Base-by-base conservation (phyloP, 2,888 invertebrate species). In the Cecidostiba fungosa region DNA sequence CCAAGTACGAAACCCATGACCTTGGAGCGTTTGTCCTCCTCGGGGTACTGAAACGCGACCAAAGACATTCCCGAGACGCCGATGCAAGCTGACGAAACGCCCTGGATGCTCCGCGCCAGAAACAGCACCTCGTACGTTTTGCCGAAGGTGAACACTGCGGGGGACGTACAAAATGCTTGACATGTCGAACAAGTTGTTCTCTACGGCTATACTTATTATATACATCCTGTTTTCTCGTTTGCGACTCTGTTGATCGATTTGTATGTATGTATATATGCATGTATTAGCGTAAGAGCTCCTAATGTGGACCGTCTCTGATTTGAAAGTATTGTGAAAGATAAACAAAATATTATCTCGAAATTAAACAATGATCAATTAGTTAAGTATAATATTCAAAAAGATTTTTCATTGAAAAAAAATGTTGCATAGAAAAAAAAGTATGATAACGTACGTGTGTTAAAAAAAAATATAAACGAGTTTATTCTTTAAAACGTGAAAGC, bases 1-100 rank as follows among this genome's bases (percentile, higher is more conserved):
- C 97, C 97, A 91, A 97, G 95, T 1, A 97, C 96, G 39, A 96
- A 94, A 0, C 97, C 97, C 96, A 98, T 97, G n/a, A 96, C 94
- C 90, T 95, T 95, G 36, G 96, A 95, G 87, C 96, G 93, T 29
- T 94, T 93, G 84, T 93, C 93, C 88, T 95, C 95, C 82, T 95
- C 94, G 0, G 94, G 93, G 82, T 93, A 91, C 86, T 92, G 92
- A n/a, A 90, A 92, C 0, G 97, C 97, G 77, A 97, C 95, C 89
- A 97, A 93, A 88, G 96, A 96, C 97, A 98, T 97, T 59, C 97
- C 97, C 89, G 97, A 95, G 8, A 97, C 96, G 26, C 96, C 96
- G 84, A 97, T 96, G 88, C 97, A 96, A 0, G 97, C 96, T 1
- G 97, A 97, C 14, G 97, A 97, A 81, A 97, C 94, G 0, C 97